Conservation (phyloP, 2,113 vertebrate genomes). For the Salvelinus alpinus region DNA sequence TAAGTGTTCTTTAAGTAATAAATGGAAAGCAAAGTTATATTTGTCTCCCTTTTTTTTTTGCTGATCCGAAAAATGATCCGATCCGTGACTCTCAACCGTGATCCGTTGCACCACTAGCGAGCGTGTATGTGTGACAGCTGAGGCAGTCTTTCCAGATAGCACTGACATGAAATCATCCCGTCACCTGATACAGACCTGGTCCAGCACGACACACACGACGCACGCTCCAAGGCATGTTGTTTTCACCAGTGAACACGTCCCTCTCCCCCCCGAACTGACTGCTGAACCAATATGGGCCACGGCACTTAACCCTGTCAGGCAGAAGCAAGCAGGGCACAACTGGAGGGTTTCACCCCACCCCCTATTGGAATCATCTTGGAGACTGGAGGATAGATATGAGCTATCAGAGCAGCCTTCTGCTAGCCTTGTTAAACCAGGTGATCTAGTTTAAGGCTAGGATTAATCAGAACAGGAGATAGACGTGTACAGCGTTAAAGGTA, state of each 20-base stretch:
- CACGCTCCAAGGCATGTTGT: conserved; percentile 42
- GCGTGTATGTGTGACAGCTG: conserved; percentile 43
- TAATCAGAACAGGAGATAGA: no score
- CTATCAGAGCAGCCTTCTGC: no score
- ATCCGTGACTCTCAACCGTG: no score
- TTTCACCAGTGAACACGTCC: conserved; percentile 33
- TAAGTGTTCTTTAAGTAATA: no score
- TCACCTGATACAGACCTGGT: conserved; percentile 48
- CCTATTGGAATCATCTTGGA: conserved; percentile 17
- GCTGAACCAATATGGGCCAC: conserved; percentile 40
- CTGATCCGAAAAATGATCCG: no score
- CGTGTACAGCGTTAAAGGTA: no score
- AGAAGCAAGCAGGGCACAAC: conserved; percentile 32
- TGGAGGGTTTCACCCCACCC: conserved; percentile 24
- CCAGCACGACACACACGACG: conserved; percentile 32
- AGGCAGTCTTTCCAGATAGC: conserved; percentile 46
- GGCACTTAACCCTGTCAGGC: conserved; percentile 47
- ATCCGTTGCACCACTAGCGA: no score
- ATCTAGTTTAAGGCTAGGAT: no score
- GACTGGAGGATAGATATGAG: conserved; percentile 7
- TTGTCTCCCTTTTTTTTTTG: no score
- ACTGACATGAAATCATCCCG: conserved; percentile 56
- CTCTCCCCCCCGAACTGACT: neutral
- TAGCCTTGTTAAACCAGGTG: no score
- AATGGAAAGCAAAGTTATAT: no score